Percentiles rank a stretch among this genome's conserved stretches.
Conservation (phyloP, 2,888 invertebrate genomes). For the Rhogogaster chlorosoma region DNA sequence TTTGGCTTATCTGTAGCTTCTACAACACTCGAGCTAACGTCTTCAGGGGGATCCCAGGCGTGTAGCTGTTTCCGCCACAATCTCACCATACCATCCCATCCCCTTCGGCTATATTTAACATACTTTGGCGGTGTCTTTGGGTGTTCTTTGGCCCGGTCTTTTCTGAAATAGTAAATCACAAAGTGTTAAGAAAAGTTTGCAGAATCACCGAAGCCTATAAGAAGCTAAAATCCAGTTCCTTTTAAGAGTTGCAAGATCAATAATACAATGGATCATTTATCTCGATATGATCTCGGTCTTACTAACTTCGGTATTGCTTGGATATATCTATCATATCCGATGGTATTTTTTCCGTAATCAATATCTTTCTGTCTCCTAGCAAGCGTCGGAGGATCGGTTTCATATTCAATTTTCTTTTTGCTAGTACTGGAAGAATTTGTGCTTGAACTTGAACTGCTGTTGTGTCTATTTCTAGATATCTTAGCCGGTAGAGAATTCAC, state of each 20-base stretch:
- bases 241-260: constrained; percentile 11
- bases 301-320: constrained; percentile 86
- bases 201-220: not conserved
- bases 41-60: constrained; percentile 84
- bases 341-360: constrained; percentile 96
- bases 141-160: constrained; percentile 84
- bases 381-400: constrained; percentile 86
- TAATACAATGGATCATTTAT: not conserved
- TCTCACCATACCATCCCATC: constrained; percentile 94
- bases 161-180: constrained; percentile 76
- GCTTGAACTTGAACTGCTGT: constrained; percentile 72
- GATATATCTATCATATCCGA: constrained; percentile 90
- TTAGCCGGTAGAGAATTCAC: constrained; percentile 60
- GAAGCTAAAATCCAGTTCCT: constrained; percentile 22
- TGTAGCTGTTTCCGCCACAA: constrained; percentile 94
- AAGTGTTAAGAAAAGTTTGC: constrained; percentile 9
- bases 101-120: constrained; percentile 92
- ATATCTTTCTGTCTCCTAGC: constrained; percentile 94
- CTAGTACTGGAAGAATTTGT: constrained; percentile 67
- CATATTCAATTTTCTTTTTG: constrained; percentile 78
- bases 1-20: constrained; percentile 41
- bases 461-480: constrained; percentile 66
- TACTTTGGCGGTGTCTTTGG: constrained; percentile 95
- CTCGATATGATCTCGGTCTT: not conserved
- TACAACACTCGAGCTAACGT: constrained; percentile 55